These are phyloP conservation scores for Cotesia chilonis DNA, from an alignment of 1,140 invertebrate genomes.

Conservation along the genomic window DNA sequence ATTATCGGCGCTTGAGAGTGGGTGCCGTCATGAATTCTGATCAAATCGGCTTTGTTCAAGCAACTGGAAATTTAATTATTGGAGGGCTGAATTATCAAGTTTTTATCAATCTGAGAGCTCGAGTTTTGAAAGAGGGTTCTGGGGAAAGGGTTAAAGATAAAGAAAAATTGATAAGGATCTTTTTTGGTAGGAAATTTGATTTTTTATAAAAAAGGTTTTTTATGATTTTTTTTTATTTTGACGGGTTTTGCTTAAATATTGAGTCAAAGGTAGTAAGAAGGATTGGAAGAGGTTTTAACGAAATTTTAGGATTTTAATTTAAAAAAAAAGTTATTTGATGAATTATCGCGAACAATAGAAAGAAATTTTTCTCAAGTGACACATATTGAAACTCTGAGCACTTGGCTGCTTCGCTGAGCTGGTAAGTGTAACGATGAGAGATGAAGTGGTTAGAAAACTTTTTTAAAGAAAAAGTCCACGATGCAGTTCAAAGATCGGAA, in stretches of 20 bases:
- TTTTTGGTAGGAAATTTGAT: too few relatives aligned
- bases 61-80: conserved; percentile 70
- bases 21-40: conserved; percentile 80
- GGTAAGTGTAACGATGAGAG: conserved; percentile 7
- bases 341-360: background rate
- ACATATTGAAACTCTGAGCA: conserved; percentile 5
- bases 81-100: too few relatives aligned
- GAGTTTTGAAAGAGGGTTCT: too few relatives aligned
- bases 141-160: too few relatives aligned
- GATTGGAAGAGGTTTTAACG: too few relatives aligned
- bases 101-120: too few relatives aligned
- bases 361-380: background rate
- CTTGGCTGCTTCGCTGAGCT: conserved; percentile 12
- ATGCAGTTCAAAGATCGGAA: conserved; percentile 32
- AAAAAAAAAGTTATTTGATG: background rate
- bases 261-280: too few relatives aligned
- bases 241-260: too few relatives aligned
- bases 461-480: conserved; percentile 23
- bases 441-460: conserved; percentile 20
- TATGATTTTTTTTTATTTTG: too few relatives aligned
- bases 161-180: too few relatives aligned
- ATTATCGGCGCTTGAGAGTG: conserved; percentile 74
- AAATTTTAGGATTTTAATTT: too few relatives aligned
- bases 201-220: too few relatives aligned
- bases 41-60: conserved; percentile 81